Conservation (phyloP, 2,888 invertebrate species). For the Epiblema foenella region DNA sequence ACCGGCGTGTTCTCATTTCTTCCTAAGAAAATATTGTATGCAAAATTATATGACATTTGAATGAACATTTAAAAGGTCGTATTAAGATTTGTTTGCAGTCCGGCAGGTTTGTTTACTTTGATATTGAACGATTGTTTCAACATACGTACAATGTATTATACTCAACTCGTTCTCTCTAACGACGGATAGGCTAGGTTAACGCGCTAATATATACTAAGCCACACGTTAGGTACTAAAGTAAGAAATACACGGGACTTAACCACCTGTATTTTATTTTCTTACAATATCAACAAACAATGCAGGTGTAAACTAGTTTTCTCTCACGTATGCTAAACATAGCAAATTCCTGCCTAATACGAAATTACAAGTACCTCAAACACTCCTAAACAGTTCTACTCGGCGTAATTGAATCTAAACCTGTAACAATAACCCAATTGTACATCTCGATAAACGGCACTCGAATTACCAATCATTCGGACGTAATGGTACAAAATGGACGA, state of each 20-base stretch:
- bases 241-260: neutral
- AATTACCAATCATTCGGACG: slow-evolving; percentile 60
- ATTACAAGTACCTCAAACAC: slow-evolving; percentile 7
- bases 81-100: slow-evolving; percentile 71
- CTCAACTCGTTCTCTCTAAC: neutral
- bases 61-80: slow-evolving; percentile 78
- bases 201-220: neutral
- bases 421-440: slow-evolving; percentile 41
- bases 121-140: slow-evolving; percentile 48
- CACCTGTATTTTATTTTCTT: neutral
- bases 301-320: neutral
- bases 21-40: slow-evolving; percentile 83
- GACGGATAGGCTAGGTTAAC: neutral
- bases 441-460: slow-evolving; percentile 54
- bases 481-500: slow-evolving; percentile 66
- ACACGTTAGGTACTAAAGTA: neutral
- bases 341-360: slow-evolving; percentile 3
- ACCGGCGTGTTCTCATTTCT: slow-evolving; percentile 78
- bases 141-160: neutral
- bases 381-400: slow-evolving; percentile 21
- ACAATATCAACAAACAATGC: neutral
- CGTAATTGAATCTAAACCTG: slow-evolving; percentile 42
- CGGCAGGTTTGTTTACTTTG: slow-evolving; percentile 54
- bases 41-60: slow-evolving; percentile 85
- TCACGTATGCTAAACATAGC: neutral